Base-by-base conservation (phyloP, 2,888 invertebrate species). In the Bombylius major region DNA sequence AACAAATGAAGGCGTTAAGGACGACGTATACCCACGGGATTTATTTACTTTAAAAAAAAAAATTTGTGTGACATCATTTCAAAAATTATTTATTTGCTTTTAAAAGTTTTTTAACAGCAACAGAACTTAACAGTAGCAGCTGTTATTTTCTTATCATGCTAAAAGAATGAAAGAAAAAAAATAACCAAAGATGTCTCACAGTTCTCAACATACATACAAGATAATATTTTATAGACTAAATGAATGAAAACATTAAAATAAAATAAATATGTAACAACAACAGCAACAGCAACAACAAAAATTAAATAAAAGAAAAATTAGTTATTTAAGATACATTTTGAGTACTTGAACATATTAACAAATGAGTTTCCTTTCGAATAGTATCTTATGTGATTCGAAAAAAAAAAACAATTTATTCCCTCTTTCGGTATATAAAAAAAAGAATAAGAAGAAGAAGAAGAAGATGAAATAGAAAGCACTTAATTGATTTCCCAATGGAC, bases 401-500 rank as follows among this genome's bases (percentile, higher is more conserved):
- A 23, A 23, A 23, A 23, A 23, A 2, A 23, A 47, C 32, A 11
- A 44, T 33, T 32, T 34, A 11, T 9, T 34, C 42, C 23, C 32
- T 14, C 42, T 23, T 23, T 23, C 23, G 23, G 23, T 23, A 23
- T 1, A 23, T 23, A 23, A 23, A 23, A 23, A 23, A 23, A 23
- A 23, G 3, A 23, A 23, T 2, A 23, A 23, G 23, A 23, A 42
- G 14, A 47, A 53, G 47, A 55, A 54, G 56, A 55, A 53, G 39
- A 14, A 36, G 12, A 52, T 45, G 51, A 50, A 47, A 51, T 49
- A 53, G 55, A 53, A 53, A 53, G 50, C 58, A 58, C 58, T 58
- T 56, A 58, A 58, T 51, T 58, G 56, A 58, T 58, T 58, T 58
- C 58, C 58, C 58, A 58, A 49, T 32, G 58, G 58, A 51, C 48